These are phyloP conservation scores for Ooceraea biroi DNA, from an alignment of 1,140 invertebrate species.

Conservation along the genomic window DNA sequence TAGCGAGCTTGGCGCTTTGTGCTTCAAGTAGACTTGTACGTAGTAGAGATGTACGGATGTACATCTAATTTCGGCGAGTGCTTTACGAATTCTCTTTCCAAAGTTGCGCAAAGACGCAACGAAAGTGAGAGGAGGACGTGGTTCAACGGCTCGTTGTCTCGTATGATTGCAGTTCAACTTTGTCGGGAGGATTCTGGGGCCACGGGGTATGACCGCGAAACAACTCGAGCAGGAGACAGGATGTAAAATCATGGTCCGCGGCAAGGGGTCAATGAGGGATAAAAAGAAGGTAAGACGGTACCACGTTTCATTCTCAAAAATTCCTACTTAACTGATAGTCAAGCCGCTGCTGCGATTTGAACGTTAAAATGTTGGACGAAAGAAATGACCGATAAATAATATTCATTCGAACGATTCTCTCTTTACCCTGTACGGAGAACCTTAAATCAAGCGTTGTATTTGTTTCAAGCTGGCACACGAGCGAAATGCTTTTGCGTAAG, in stretches of 20 bases:
- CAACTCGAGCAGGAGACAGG: conserved; percentile 99
- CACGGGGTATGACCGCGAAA: conserved; percentile 99
- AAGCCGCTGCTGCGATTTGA: too few species aligned
- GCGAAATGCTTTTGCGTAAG: conserved; percentile 66
- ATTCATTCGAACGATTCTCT: too few species aligned
- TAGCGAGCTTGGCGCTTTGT: not conserved
- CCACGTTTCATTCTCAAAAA: not conserved
- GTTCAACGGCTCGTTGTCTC: too few species aligned
- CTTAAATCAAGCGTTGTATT: conserved; percentile 46
- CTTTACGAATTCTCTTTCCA: too few species aligned
- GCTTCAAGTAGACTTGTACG: too few species aligned
- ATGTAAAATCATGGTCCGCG: conserved; percentile 99
- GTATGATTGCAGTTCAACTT: conserved; percentile 98
- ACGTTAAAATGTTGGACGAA: too few species aligned
- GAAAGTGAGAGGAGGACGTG: too few species aligned
- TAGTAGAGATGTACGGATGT: too few species aligned
- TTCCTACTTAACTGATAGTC: too few species aligned
- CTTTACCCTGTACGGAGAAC: not conserved
- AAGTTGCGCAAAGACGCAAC: too few species aligned
- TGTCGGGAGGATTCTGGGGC: conserved; percentile 99
- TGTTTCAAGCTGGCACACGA: conserved; percentile 67
- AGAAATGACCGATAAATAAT: too few species aligned
- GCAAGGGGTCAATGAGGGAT: conserved; percentile 99
- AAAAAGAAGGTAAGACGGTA: conserved; percentile 96
- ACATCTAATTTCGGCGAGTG: too few species aligned